Evolutionary conservation across 2,888 invertebrate species (phyloP).

Genomic region (Melanostoma mellinum): DNA sequence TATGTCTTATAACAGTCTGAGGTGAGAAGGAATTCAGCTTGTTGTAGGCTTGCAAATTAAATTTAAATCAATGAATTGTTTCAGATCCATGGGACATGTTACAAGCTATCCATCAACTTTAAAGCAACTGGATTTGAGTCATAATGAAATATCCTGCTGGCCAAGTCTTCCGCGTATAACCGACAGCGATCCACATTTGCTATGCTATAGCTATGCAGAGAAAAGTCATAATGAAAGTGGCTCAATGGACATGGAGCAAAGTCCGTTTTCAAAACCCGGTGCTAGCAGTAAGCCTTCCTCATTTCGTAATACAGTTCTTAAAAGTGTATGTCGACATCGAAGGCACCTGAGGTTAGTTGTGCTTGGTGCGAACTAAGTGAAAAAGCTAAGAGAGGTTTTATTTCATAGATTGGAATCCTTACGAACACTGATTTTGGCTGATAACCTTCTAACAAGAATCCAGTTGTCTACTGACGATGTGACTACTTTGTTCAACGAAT

Average conservation of each 20-base stretch:
- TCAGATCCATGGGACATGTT: slow-evolving; percentile 91
- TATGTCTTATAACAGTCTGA: slow-evolving; percentile 92
- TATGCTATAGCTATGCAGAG: slow-evolving; percentile 86
- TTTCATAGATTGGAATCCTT: slow-evolving; percentile 78
- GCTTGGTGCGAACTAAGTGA: neutral
- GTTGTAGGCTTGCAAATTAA: neutral
- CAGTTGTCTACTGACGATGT: slow-evolving; percentile 92
- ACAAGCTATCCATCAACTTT: slow-evolving; percentile 94
- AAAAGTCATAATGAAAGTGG: slow-evolving; percentile 67
- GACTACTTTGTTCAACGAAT: slow-evolving; percentile 84
- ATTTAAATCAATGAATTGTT: neutral
- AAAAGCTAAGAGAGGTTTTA: too few species aligned
- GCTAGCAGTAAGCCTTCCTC: slow-evolving; percentile 81
- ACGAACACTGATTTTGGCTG: slow-evolving; percentile 86
- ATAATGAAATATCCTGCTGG: slow-evolving; percentile 95
- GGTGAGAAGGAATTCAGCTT: slow-evolving; percentile 75
- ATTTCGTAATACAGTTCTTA: slow-evolving; percentile 88
- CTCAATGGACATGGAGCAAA: slow-evolving; percentile 74
- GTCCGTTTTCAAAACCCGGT: slow-evolving; percentile 75
- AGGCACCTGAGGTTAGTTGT: slow-evolving; percentile 89
- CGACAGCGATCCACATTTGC: slow-evolving; percentile 85
- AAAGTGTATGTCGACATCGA: slow-evolving; percentile 92
- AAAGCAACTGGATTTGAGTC: slow-evolving; percentile 95
- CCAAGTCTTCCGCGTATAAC: slow-evolving; percentile 90
- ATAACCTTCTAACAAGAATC: slow-evolving; percentile 92